A percentile compares a stretch with the other conserved stretches of the same genome.
phyloP scores from a whole-genome alignment of 1,140 invertebrate species.

The Drosophila ohnishii region DNA sequence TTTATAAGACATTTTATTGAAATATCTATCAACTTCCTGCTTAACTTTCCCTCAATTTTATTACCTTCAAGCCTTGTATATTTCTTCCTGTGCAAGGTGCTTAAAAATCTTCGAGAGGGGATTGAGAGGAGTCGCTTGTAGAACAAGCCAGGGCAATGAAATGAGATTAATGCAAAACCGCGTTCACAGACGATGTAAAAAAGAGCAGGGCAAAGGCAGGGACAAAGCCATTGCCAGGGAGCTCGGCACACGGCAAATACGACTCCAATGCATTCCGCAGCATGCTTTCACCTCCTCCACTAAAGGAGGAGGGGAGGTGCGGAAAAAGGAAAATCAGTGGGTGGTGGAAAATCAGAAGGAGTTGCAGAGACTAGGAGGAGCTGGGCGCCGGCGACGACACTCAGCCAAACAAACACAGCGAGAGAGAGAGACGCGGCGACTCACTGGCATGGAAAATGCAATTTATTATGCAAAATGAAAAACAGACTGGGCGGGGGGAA shows the following conservation, averaged over 20 bases:
- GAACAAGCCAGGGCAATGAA: constrained; percentile 63
- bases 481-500: constrained; percentile 43
- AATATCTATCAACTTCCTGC: not conserved
- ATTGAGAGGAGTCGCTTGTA: constrained; percentile 15
- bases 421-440: constrained; percentile 34
- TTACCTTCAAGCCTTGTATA: not conserved
- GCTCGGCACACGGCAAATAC: constrained; percentile 62
- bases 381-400: constrained; percentile 35
- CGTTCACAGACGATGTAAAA: constrained; percentile 57
- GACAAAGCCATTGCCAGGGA: constrained; percentile 1
- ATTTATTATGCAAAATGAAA: constrained; percentile 82
- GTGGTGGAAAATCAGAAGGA: not conserved
- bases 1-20: not conserved
- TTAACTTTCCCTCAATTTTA: not conserved
- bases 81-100: constrained; percentile 23
- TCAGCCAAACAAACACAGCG: constrained; percentile 51
- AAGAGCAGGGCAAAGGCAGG: constrained; percentile 51
- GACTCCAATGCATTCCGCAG: constrained; percentile 32
- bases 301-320: not conserved
- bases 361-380: not conserved
- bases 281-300: constrained; percentile 27
- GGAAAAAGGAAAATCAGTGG: constrained; percentile 1
- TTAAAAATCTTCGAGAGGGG: constrained; percentile 13
- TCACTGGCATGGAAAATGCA: constrained; percentile 81
- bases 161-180: constrained; percentile 80